Evolutionary conservation across 2,888 invertebrate species (phyloP).

Genomic region (Ganaspis brasiliensis): DNA sequence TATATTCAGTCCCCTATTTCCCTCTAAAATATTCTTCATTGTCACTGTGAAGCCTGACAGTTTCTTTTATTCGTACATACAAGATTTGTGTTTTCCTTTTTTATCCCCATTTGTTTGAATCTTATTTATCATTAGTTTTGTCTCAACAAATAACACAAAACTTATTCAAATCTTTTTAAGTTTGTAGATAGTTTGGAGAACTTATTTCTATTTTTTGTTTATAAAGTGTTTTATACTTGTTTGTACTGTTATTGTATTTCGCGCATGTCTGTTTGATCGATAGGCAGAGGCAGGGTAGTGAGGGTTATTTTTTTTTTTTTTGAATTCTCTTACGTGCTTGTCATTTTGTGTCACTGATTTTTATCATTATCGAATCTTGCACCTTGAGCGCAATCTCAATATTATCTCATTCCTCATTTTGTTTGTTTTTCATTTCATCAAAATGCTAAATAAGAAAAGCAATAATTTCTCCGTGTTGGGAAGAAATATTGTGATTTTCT

Average conservation of each 20-base stretch:
- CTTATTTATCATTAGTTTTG: conserved; percentile 32
- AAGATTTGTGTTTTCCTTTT: not conserved
- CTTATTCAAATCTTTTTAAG: too few species aligned
- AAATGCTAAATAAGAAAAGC: conserved; percentile 11
- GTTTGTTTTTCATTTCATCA: conserved; percentile 18
- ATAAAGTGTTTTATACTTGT: conserved; percentile 38
- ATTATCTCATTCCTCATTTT: conserved; percentile 37
- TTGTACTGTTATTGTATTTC: conserved; percentile 27
- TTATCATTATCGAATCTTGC: conserved; percentile 2
- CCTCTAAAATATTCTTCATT: too few species aligned
- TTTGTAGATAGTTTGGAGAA: not conserved
- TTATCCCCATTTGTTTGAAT: not conserved
- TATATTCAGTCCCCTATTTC: too few species aligned
- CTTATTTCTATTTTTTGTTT: conserved; percentile 14
- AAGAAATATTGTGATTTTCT: conserved; percentile 13
- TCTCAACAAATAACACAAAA: too few species aligned
- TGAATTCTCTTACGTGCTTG: conserved; percentile 31
- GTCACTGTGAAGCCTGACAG: too few species aligned
- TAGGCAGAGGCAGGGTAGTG: conserved; percentile 40
- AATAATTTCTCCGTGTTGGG: not conserved
- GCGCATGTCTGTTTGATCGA: conserved; percentile 42
- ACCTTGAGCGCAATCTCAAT: conserved; percentile 15
- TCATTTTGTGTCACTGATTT: conserved; percentile 25
- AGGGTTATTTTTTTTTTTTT: conserved; percentile 32
- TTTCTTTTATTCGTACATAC: too few species aligned